Base-by-base conservation (phyloP, 1,140 invertebrate genomes). In the Drosophila murphyi region DNA sequence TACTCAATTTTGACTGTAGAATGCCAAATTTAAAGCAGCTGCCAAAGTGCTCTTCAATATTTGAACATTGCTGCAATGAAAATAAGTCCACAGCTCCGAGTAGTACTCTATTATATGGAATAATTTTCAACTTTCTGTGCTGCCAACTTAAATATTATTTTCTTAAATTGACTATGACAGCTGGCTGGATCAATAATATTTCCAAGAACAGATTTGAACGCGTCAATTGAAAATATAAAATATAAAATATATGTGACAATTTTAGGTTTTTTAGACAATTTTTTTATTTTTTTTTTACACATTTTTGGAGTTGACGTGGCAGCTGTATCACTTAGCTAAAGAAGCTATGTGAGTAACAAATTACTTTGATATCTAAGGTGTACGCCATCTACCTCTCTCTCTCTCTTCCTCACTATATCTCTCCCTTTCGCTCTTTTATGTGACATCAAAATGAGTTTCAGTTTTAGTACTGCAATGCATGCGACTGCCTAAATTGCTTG, bases 151-250 rank as follows among this genome's bases (percentile, higher is more conserved):
- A 55, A 77, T 63, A 64, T 48, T 60, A 73, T 68, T 48, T 48
- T 51, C 71, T 65, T 32, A n/a, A 54, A 50, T 75, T 52, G 60
- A 51, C 10, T 12, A 6, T 28, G 57, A 48, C 52, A 56, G 56
- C 8, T 60, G 50, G 20, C 45, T 57, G 65, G 56, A 29, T 69
- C 28, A 69, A 52, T 10, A 57, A 37, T 2, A 10, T 10, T 12
- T 20, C 12, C 20, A 41, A 7, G 12, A 55, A 32, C 31, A 82
- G 71, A 78, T 72, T 71, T 63, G 79, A 70, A 72, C 74, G 72
- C 90, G 85, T 85, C 85, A 80, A 89, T 88, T 88, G 20, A 67
- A 56, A 73, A 62, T 52, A 62, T 20, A 4, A 5, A 60, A 43
- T 68, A 51, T 39, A 35, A 71, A 34, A 55, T 35, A 72, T 63